These are phyloP conservation scores for Epinephelus malabaricus DNA, from an alignment of 2,797 vertebrate species.

Conservation along the genomic window DNA sequence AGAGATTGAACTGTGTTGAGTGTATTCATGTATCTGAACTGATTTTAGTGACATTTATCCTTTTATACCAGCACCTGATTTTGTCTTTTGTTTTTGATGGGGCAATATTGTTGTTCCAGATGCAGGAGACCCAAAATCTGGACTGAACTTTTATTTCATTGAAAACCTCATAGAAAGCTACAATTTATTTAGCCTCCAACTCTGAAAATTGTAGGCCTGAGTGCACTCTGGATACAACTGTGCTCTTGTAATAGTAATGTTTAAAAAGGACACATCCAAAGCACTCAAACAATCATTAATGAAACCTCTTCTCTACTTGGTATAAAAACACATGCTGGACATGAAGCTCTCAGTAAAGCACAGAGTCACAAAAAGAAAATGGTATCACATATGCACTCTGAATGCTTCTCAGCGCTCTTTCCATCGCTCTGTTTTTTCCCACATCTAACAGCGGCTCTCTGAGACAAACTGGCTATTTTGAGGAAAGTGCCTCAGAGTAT, in stretches of 20 bases:
- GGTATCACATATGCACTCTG: neutral
- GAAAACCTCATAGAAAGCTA: neutral
- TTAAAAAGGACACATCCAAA: neutral
- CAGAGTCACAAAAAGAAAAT: neutral
- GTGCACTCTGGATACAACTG: conserved; percentile 16
- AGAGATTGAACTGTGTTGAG: neutral
- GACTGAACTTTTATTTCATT: neutral
- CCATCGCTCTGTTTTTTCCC: neutral
- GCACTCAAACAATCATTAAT: conserved; percentile 11
- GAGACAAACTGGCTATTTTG: conserved; percentile 35
- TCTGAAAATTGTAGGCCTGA: neutral
- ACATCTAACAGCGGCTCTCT: neutral
- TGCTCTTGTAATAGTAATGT: conserved; percentile 2
- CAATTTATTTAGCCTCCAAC: conserved; percentile 7
- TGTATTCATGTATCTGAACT: conserved; percentile 18
- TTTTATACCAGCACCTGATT: neutral
- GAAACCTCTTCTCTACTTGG: conserved; percentile 3
- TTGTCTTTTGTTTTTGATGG: neutral
- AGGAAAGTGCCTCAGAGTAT: conserved; percentile 28
- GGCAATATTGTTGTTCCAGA: neutral
- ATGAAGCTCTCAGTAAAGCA: neutral
- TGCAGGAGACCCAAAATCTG: neutral
- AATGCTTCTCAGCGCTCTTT: conserved; percentile 13
- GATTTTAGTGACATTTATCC: neutral
- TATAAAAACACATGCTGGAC: neutral